Evolutionary conservation across 2,797 vertebrate genomes (phyloP).

Genomic region (Okamejei kenojei): DNA sequence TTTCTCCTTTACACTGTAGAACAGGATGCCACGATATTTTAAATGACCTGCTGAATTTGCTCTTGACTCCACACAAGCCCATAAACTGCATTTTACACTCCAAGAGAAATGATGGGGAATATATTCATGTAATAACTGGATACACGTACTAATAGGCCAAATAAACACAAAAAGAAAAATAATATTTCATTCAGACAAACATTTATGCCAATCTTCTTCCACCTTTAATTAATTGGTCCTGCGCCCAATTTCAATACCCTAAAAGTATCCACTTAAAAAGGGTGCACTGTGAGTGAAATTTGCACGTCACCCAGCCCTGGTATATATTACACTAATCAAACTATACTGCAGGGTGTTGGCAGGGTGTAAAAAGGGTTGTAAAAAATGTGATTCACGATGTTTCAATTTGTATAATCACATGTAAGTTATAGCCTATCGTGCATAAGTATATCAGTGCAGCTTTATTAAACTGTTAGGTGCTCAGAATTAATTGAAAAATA

Average conservation of each 20-base stretch:
- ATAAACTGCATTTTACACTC: neutral
- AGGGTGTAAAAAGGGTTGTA: slow-evolving; percentile 31
- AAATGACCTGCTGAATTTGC: neutral
- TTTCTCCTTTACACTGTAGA: neutral
- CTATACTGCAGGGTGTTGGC: slow-evolving; percentile 22
- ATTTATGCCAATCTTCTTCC: neutral
- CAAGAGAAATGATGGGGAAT: neutral
- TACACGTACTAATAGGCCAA: neutral
- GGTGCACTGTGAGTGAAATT: slow-evolving; percentile 12
- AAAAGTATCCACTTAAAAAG: slow-evolving; percentile 1
- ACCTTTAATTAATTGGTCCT: neutral
- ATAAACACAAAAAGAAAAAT: slow-evolving; percentile 2
- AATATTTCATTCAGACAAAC: slow-evolving; percentile 24
- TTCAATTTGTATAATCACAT: slow-evolving; percentile 37
- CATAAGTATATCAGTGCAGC: slow-evolving; percentile 21
- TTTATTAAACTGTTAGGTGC: slow-evolving; percentile 38
- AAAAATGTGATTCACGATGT: slow-evolving; percentile 36
- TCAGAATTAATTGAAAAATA: slow-evolving; percentile 38
- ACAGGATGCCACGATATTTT: neutral
- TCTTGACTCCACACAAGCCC: neutral
- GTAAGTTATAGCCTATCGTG: slow-evolving; percentile 38
- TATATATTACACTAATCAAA: slow-evolving; percentile 38
- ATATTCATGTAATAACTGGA: neutral
- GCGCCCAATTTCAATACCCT: slow-evolving; percentile 4
- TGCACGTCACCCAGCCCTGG: slow-evolving; percentile 28